Evolutionary conservation across 2,888 invertebrate species (phyloP).

Genomic region (Schizaphis graminum): DNA sequence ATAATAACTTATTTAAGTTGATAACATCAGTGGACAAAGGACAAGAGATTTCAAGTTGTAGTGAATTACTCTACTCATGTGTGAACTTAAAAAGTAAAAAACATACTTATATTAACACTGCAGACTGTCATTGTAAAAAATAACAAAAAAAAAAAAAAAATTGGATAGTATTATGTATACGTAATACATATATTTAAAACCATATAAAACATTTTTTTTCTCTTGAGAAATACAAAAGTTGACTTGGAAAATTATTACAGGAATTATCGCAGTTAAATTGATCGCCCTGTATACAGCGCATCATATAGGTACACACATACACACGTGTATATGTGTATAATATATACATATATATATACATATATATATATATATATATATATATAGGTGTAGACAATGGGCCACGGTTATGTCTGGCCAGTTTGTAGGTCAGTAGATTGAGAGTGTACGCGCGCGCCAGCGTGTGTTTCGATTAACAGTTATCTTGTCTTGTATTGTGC

Average conservation of each 20-base stretch:
- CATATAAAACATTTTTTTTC: not conserved
- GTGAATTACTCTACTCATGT: not conserved
- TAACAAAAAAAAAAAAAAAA: not conserved
- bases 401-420: constrained; percentile 53
- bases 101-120: not conserved
- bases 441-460: constrained; percentile 9
- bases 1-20: not conserved
- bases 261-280: not conserved
- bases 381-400: constrained; percentile 42
- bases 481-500: constrained; percentile 59
- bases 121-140: not conserved
- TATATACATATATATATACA: not conserved
- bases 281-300: not conserved
- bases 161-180: not conserved
- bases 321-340: not conserved
- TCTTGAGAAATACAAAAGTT: not conserved
- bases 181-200: not conserved
- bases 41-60: not conserved
- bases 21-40: not conserved
- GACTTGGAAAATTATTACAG: not conserved
- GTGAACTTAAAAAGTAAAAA: not conserved
- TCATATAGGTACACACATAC: not conserved
- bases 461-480: constrained; percentile 61
- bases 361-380: not conserved
- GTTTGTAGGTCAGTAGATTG: constrained; percentile 65